Conservation (phyloP, 2,888 invertebrate species). For the Cheilosia variabilis region DNA sequence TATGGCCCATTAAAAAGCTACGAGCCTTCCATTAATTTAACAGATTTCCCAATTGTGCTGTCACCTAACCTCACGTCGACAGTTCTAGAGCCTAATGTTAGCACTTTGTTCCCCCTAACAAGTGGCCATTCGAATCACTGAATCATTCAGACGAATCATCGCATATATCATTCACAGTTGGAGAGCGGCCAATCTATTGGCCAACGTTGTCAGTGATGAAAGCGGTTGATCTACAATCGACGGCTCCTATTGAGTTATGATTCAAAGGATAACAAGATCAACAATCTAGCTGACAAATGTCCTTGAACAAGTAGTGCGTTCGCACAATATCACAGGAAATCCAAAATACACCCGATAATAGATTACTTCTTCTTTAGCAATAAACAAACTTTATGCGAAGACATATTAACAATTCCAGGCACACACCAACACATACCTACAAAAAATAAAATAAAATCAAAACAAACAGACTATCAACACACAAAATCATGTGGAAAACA, state of each 20-base stretch:
- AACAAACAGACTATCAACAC: slow-evolving; percentile 47
- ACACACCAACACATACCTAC: slow-evolving; percentile 8
- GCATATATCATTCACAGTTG: slow-evolving; percentile 30
- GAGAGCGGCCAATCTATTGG: slow-evolving; percentile 33
- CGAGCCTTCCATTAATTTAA: background rate
- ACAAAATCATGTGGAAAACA: slow-evolving; percentile 36
- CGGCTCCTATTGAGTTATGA: background rate
- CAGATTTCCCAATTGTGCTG: too few relatives aligned
- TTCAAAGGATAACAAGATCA: slow-evolving; percentile 22
- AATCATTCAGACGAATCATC: slow-evolving; percentile 20
- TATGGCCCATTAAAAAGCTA: too few relatives aligned
- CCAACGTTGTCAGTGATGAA: slow-evolving; percentile 4
- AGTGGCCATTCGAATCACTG: slow-evolving; percentile 22
- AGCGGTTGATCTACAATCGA: slow-evolving; percentile 1
- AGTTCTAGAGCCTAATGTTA: slow-evolving; percentile 9
- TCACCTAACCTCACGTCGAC: slow-evolving; percentile 4
- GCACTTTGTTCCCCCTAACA: slow-evolving; percentile 24
- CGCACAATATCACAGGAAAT: slow-evolving; percentile 8
- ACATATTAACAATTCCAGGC: slow-evolving; percentile 31
- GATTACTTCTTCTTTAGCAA: slow-evolving; percentile 46
- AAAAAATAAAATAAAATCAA: slow-evolving; percentile 5
- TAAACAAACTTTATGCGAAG: slow-evolving; percentile 68
- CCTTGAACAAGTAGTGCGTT: slow-evolving; percentile 19
- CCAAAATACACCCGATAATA: background rate
- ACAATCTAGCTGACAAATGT: slow-evolving; percentile 41